Evolutionary conservation across 2,888 invertebrate genomes (phyloP).

Genomic region (Andrena chrysosceles): DNA sequence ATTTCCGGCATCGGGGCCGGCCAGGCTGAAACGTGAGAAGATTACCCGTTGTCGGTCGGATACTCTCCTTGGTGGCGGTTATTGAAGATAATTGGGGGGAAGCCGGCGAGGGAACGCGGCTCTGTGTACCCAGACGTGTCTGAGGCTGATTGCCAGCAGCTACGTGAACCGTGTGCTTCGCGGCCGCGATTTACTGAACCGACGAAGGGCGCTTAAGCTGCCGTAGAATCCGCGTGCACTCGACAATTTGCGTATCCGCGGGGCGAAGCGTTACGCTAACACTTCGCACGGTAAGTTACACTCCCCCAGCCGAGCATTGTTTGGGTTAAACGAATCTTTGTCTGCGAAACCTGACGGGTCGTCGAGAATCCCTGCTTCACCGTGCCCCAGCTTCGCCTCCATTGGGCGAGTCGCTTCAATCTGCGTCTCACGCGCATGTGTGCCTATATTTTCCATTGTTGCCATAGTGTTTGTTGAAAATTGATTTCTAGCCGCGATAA

Average conservation of each 20-base stretch:
- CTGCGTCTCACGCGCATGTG: too few species aligned
- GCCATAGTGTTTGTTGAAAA: too few species aligned
- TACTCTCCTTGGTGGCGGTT: conserved; percentile 43
- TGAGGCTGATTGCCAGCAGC: conserved; percentile 36
- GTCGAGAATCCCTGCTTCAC: too few species aligned
- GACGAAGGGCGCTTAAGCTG: conserved; percentile 12
- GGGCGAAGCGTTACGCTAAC: too few species aligned
- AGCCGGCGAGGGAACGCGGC: conserved; percentile 47
- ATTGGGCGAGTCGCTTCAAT: too few species aligned
- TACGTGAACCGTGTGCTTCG: conserved; percentile 27
- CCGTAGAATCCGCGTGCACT: conserved; percentile 7
- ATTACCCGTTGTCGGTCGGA: conserved; percentile 65
- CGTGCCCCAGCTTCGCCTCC: too few species aligned
- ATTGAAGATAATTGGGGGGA: conserved; percentile 70
- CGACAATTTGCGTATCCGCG: conserved; percentile 12
- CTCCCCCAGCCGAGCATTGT: too few species aligned
- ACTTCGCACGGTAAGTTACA: too few species aligned
- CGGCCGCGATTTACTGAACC: conserved; percentile 29
- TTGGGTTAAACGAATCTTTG: too few species aligned
- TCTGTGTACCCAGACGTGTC: conserved; percentile 18
- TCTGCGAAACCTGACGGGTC: too few species aligned
- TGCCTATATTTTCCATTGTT: too few species aligned
- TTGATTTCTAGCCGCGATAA: too few species aligned
- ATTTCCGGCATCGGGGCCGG: conserved; percentile 61
- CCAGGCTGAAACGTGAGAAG: conserved; percentile 65